These are phyloP conservation scores for Ectropis crepuscularia DNA, from an alignment of 2,888 invertebrate genomes.

Conservation along the genomic window DNA sequence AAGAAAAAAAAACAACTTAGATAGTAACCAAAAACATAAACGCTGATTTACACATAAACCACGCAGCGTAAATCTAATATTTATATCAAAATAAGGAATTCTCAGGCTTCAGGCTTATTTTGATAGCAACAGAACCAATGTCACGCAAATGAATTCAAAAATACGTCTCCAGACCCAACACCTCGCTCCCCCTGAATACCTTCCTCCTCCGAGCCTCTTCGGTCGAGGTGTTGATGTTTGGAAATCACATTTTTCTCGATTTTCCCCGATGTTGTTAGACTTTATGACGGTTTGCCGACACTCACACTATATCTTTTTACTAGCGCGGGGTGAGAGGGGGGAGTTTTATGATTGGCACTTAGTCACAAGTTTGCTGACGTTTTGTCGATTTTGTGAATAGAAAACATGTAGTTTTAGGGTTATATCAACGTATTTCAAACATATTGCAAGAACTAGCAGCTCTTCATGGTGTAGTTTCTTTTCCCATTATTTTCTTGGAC, in stretches of 20 bases:
- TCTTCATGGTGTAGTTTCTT: no score
- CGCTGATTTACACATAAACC: no score
- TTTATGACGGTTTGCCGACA: slow-evolving; percentile 29
- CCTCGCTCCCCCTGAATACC: slow-evolving; percentile 15
- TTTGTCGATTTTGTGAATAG: background rate
- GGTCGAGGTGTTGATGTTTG: slow-evolving; percentile 27
- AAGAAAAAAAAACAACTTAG: no score
- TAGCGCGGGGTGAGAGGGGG: background rate
- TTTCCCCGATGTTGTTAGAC: slow-evolving; percentile 18
- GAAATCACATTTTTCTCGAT: slow-evolving; percentile 28
- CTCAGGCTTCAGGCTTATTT: no score
- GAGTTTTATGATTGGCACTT: background rate
- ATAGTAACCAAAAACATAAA: no score
- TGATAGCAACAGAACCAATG: no score
- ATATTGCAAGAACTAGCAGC: no score
- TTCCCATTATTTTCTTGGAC: no score
- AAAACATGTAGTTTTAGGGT: background rate
- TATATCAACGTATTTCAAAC: no score
- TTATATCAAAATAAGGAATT: no score
- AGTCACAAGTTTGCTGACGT: background rate
- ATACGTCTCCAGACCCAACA: slow-evolving; percentile 16
- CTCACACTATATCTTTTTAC: slow-evolving; percentile 22
- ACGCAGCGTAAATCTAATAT: no score
- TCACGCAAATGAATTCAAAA: background rate
- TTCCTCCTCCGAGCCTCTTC: slow-evolving; percentile 9